Conservation (phyloP, 1,140 invertebrate species). For the Trachelipus rathkii region DNA sequence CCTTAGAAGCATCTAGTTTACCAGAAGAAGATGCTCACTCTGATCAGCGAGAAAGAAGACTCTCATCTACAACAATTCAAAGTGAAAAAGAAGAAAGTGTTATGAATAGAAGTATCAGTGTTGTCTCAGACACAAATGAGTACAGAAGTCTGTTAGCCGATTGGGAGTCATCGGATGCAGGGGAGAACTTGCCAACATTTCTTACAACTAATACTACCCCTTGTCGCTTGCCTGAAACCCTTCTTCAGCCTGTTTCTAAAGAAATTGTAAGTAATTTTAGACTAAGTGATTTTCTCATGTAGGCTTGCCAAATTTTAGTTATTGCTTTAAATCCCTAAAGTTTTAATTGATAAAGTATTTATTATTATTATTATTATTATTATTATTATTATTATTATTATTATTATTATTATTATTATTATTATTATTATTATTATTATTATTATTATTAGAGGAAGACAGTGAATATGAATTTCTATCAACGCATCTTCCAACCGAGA, state of each 20-base stretch:
- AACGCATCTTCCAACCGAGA: not conserved
- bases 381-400: not conserved
- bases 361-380: no score
- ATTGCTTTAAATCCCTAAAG: no score
- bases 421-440: no score
- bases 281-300: no score
- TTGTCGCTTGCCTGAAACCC: not conserved
- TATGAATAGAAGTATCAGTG: not conserved
- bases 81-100: not conserved
- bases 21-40: slow-evolving; percentile 29
- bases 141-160: not conserved
- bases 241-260: not conserved
- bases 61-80: not conserved
- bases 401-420: no score
- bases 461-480: slow-evolving; percentile 13
- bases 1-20: slow-evolving; percentile 16
- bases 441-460: not conserved
- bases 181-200: not conserved
- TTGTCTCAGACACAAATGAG: not conserved
- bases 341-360: no score
- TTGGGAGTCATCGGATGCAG: not conserved
- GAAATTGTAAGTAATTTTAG: not conserved
- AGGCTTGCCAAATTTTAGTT: no score
- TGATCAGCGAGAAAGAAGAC: not conserved
- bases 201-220: not conserved